Base-by-base conservation (phyloP, 1,140 invertebrate species). In the Diuraphis noxia region DNA sequence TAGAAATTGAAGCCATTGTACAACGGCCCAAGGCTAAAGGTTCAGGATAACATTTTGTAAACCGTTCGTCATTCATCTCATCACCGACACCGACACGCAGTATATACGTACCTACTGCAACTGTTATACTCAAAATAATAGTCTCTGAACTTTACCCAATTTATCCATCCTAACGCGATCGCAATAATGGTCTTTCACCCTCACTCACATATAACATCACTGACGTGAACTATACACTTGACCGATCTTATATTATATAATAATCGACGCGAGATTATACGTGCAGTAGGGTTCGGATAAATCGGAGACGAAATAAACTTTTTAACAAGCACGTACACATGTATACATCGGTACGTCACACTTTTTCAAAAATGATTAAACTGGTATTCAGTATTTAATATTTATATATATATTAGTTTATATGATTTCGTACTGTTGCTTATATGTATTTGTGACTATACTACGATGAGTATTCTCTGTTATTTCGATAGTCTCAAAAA, bases 61-160 rank as follows among this genome's bases (percentile, higher is more conserved):
- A 72, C n/a, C 56, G n/a, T n/a, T 72, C 56, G 13, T 4, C 56
- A 10, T 30, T 56, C 25, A 17, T 30, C 10, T 30, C 52, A n/a
- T n/a, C n/a, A n/a, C n/a, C n/a, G n/a, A n/a, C n/a, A n/a, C n/a
- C n/a, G n/a, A n/a, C n/a, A n/a, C n/a, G n/a, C n/a, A n/a, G n/a
- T n/a, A n/a, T n/a, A n/a, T n/a, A n/a, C n/a, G n/a, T n/a, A n/a
- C 56, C n/a, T n/a, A 63, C 3, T 63, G 56, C 13, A 34, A 72
- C 56, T 72, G 56, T 72, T 72, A n/a, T 72, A 72, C 56, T 72
- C n/a, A n/a, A n/a, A 72, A 72, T 72, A 72, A 72, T n/a, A 72
- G 30, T 13, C 56, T n/a, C 1, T 13, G 30, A 72, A 72, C n/a
- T 72, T 72, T 72, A 72, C 34, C 56, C 30, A 72, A 72, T 72